A percentile compares a stretch with the other conserved stretches of the same genome.
These are phyloP conservation scores for Enhydra lutris DNA, from an alignment of 2,113 vertebrate species.

Conservation along the genomic window DNA sequence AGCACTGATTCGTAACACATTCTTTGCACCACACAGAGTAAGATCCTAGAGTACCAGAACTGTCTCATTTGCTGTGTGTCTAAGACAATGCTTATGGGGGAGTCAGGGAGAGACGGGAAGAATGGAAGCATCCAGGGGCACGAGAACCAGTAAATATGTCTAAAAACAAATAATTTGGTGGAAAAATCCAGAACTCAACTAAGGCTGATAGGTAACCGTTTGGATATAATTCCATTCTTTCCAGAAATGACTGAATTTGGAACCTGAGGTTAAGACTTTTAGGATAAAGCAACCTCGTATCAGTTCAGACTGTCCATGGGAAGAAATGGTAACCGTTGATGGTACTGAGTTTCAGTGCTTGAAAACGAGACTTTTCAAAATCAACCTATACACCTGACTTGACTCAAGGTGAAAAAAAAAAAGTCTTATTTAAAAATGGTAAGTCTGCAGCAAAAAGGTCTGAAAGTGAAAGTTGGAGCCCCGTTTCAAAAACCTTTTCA, in stretches of 20 bases:
- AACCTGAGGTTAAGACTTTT: slow-evolving; percentile 47
- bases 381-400: slow-evolving; percentile 41
- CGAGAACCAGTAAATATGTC: neutral
- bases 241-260: slow-evolving; percentile 55
- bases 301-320: slow-evolving; percentile 34
- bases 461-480: slow-evolving; percentile 61
- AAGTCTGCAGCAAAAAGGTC: slow-evolving; percentile 66
- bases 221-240: slow-evolving; percentile 19
- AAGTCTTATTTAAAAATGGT: slow-evolving; percentile 52
- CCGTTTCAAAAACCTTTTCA: slow-evolving; percentile 41
- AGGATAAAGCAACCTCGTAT: slow-evolving; percentile 25
- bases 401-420: slow-evolving; percentile 50
- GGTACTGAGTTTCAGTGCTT: slow-evolving; percentile 65
- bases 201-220: neutral
- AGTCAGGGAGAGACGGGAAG: neutral
- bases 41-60: slow-evolving; percentile 18
- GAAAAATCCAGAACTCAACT: slow-evolving; percentile 42
- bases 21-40: slow-evolving; percentile 26
- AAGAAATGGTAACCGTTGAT: slow-evolving; percentile 54
- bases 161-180: neutral
- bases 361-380: slow-evolving; percentile 60
- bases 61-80: neutral
- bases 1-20: neutral
- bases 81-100: neutral
- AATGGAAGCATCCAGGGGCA: neutral